Evolutionary conservation across 2,888 invertebrate genomes (phyloP), one percentile per base, ranked within the genome.

Genomic region (Clepsis dumicolana): DNA sequence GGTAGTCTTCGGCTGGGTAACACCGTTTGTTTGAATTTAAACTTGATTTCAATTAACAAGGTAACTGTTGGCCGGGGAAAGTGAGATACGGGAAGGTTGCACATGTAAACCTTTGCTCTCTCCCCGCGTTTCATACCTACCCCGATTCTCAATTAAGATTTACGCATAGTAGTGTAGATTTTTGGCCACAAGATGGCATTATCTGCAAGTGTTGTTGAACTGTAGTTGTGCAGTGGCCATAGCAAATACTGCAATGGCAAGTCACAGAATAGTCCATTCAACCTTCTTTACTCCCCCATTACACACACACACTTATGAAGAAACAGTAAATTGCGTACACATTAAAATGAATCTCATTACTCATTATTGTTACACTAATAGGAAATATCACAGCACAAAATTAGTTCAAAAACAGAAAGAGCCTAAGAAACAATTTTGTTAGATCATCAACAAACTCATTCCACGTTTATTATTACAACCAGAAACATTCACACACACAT

Each of bases 401-500:
- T 60, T 53, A 53, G 66, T 61, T 61, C 7, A 44, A 16, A 32
- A 65, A 52, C 61, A 53, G 53, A 18, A 44, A 44, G 24, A 25
- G 48, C 32, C 41, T 32, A 64, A 35, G 16, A 41, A 29, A 65
- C 50, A 27, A 35, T 21, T 21, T 35, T 54, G 25, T 66, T 54
- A 35, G 14, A 54, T 24, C 48, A 8, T 44, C 25, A 61, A 63
- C 63, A 52, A 68, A 68, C 52, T 57, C 63, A 68, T 53, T 68
- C 63, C 44, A 29, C n/a, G 56, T 63, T 68, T 44, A 68, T 50
- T 62, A 62, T 62, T 7, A 38, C 56, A 27, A 24, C 18, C 41
- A 29, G 29, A 38, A 35, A 62, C 54, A 44, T n/a, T 56, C 50
- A 67, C 56, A 38, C 35, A 56, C 44, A 66, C 44, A 44, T 48